Conservation (phyloP, 2,888 invertebrate species). For the Petrophora chlorosata region DNA sequence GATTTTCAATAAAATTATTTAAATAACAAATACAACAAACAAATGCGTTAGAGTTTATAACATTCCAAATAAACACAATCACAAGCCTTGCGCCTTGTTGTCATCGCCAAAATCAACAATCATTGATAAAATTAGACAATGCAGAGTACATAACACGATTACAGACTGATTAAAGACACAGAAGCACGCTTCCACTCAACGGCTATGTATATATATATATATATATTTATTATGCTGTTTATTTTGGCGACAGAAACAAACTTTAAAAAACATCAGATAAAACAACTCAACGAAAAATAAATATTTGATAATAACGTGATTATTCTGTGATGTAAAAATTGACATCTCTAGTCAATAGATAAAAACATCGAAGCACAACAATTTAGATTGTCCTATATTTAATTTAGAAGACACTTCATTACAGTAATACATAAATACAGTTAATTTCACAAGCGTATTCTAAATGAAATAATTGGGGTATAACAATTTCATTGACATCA, state of each 20-base stretch:
- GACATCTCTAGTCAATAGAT: too few relatives aligned
- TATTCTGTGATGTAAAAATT: too few relatives aligned
- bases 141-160: too few relatives aligned
- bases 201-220: too few relatives aligned
- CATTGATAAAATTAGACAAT: not conserved
- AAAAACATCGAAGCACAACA: too few relatives aligned
- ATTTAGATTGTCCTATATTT: not conserved
- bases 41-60: conserved; percentile 19
- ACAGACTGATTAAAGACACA: too few relatives aligned
- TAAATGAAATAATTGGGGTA: not conserved
- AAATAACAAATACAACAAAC: conserved; percentile 7
- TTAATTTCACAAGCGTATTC: not conserved
- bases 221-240: too few relatives aligned
- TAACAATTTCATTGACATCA: conserved; percentile 11
- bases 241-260: too few relatives aligned
- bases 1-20: conserved; percentile 1
- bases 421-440: not conserved
- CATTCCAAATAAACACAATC: conserved; percentile 26
- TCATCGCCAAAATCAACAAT: conserved; percentile 5
- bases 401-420: not conserved
- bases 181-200: too few relatives aligned
- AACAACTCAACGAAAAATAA: too few relatives aligned
- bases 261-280: too few relatives aligned
- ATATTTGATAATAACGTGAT: too few relatives aligned
- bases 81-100: conserved; percentile 17